Percentiles rank a stretch among this genome's conserved stretches.
Evolutionary conservation across 1,140 invertebrate genomes (phyloP).

Genomic region (Macrobrachium rosenbergii): DNA sequence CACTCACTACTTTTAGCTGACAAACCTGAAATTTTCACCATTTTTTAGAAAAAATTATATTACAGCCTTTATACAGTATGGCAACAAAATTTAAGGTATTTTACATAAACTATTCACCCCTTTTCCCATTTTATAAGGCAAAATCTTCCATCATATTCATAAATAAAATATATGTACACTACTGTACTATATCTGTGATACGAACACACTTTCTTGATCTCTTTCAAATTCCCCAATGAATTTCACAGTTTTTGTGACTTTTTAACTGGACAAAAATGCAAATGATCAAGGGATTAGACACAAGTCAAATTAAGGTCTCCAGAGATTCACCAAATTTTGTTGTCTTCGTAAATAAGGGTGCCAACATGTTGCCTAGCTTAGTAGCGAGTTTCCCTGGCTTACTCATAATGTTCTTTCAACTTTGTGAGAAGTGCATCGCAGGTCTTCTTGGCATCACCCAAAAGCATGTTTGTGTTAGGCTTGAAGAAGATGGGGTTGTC

Average conservation of each 20-base stretch:
- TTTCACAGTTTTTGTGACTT: too few relatives aligned
- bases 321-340: background rate
- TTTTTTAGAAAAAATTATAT: constrained; percentile 21
- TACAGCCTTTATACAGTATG: background rate
- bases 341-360: background rate
- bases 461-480: constrained; percentile 88
- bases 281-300: too few relatives aligned
- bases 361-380: background rate
- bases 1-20: background rate
- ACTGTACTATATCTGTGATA: too few relatives aligned
- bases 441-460: constrained; percentile 93
- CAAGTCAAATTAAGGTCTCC: too few relatives aligned
- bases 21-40: background rate
- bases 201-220: too few relatives aligned
- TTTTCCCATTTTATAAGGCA: background rate
- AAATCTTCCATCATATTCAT: too few relatives aligned
- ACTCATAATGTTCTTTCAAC: constrained; percentile 74
- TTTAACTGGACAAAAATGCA: too few relatives aligned
- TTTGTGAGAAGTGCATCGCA: constrained; percentile 84
- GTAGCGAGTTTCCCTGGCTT: background rate
- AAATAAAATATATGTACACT: too few relatives aligned
- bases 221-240: too few relatives aligned
- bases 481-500: constrained; percentile 96
- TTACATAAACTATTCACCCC: background rate
- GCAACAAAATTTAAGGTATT: background rate